Conservation (phyloP, 30 jellyfish, hydroid and myxozoan genomes). For the Sanderia malayensis region DNA sequence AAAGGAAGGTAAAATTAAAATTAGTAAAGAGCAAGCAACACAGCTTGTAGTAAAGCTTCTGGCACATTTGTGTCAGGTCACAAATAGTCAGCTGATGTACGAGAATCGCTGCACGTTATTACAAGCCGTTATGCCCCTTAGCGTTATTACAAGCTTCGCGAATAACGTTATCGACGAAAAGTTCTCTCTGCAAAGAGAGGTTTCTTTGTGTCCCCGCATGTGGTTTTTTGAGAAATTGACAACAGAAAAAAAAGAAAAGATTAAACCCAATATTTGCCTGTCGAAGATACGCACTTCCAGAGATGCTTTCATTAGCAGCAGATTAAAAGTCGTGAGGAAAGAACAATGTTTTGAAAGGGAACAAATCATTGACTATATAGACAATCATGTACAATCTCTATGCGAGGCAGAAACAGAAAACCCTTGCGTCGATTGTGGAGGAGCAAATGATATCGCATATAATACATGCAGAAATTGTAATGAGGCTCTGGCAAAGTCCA, state of each 20-base stretch:
- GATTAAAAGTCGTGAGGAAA: background rate
- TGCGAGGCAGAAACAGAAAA: slow-evolving; percentile 12
- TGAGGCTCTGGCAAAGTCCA: background rate
- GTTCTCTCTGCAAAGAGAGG: background rate
- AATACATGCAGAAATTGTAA: slow-evolving; percentile 12
- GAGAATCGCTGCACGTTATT: background rate
- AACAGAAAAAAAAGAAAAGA: background rate
- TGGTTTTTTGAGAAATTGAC: slow-evolving; percentile 8
- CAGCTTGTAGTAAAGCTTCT: slow-evolving; percentile 11
- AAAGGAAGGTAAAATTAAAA: too few species aligned
- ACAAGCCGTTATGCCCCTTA: slow-evolving; percentile 7
- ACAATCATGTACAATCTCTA: background rate
- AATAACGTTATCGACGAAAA: background rate
- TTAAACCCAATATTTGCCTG: background rate
- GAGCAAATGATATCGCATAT: slow-evolving; percentile 3
- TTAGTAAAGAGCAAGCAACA: too few species aligned
- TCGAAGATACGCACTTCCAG: background rate
- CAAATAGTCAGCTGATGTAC: background rate
- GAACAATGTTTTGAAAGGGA: background rate
- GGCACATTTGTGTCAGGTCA: background rate
- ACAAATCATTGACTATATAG: background rate
- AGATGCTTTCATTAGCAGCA: slow-evolving; percentile 3
- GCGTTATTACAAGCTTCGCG: slow-evolving; percentile 39
- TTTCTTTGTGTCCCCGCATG: background rate
- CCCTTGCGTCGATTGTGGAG: slow-evolving; percentile 27